phyloP scores from a whole-genome alignment of 1,140 invertebrate species.

The Saccostrea cuccullata region DNA sequence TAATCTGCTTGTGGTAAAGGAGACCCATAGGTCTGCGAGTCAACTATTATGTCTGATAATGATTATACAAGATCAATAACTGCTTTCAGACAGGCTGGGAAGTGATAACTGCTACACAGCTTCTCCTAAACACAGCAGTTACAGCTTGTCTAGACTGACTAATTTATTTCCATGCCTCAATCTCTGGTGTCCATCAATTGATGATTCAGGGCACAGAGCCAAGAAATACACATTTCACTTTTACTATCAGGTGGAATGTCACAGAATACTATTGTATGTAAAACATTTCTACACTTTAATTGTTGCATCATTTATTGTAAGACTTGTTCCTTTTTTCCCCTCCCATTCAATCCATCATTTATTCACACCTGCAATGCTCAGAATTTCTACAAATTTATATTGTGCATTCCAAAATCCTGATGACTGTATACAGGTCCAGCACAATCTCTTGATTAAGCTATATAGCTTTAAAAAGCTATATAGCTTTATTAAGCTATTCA shows the following conservation, averaged over 20 bases:
- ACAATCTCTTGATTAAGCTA: too few species aligned
- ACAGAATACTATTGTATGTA: not conserved
- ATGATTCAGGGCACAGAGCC: conserved; percentile 12
- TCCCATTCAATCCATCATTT: not conserved
- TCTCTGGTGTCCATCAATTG: not conserved
- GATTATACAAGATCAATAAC: conserved; percentile 3
- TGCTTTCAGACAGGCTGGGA: conserved; percentile 9
- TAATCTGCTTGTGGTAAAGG: not conserved
- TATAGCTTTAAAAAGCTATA: too few species aligned
- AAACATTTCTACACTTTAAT: not conserved
- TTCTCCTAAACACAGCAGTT: conserved; percentile 14
- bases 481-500: too few species aligned
- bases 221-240: conserved; percentile 24
- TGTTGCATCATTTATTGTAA: not conserved
- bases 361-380: not conserved
- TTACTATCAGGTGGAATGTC: conserved; percentile 17
- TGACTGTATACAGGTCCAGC: too few species aligned
- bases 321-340: not conserved
- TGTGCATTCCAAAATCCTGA: too few species aligned
- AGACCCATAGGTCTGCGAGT: not conserved
- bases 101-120: conserved; percentile 21
- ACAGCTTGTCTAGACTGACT: conserved; percentile 30
- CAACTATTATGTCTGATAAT: conserved; percentile 15
- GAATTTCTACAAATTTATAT: too few species aligned
- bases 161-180: conserved; percentile 15